Base-by-base conservation (phyloP, 1,140 invertebrate genomes). In the Drosophila kohkoa region DNA sequence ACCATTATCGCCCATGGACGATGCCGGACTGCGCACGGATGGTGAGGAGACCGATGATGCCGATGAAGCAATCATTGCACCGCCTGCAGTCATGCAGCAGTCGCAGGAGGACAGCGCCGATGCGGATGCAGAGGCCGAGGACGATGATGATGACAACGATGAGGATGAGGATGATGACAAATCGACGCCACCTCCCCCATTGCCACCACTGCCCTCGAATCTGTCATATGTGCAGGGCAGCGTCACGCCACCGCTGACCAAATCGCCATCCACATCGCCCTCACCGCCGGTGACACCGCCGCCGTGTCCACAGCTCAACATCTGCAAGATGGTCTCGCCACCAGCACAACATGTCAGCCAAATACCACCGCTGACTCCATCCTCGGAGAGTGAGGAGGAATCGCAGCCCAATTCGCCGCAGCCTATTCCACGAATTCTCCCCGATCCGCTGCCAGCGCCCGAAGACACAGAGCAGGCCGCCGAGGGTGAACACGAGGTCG, bases 131-230 rank as follows among this genome's bases (percentile, higher is more conserved):
- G 76, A 86, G 4, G 52, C 8, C 11, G 73, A 65, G 5, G 76
- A 11, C 8, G 35, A 57, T 4, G 54, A 57, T 1, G 68, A 65
- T 3, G 64, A 74, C 6, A 52, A 77, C 1, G 67, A 77, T 0
- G 70, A 65, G 0, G 80, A 80, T 4, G 75, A 83, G 8, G 88
- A 90, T 41, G 82, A 83, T 7, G 88, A 88, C 11, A 90, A 82
- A 60, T 85, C 88, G n/a, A 80, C 79, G 16, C 88, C 90, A 13
- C 91, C 91, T n/a, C 91, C 91, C 7, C 91, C 91, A 1, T 65
- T 92, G 66, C 91, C 91, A 6, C 91, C 91, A n/a, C 51, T 92
- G 28, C 91, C 91, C 5, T 85, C 89, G 1, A 91, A 92, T 68
- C 72, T 91, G 4, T 90, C 91, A 6, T 92, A 92, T 64, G 74